Evolutionary conservation across 92 coral and sea anemone genomes (phyloP), one percentile per base, ranked within the genome.

Genomic region (Chrysogorgia sp.): DNA sequence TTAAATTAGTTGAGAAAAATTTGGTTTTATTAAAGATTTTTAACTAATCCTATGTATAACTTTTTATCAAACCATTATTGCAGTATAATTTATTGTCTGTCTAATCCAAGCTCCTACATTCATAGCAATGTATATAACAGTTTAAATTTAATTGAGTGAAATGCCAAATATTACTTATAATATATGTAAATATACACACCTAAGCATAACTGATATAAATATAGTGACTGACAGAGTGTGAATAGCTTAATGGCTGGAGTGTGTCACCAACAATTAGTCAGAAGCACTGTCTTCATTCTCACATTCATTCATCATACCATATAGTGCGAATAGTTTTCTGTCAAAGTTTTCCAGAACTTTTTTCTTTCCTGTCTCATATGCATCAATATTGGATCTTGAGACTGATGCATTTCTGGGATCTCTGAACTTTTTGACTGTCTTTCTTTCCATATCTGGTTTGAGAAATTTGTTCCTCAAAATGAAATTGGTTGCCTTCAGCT

Each of bases 401-500:
- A 67, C 10, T 25, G 23, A 43, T 12, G 58, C 26, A 0, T 67
- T 67, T 24, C 6, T 43, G 19, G 56, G 57, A 67, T 34, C 57
- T 15, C 53, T 31, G 40, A 67, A 67, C 24, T 67, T 67, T 22
- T 20, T 14, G 20, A 67, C 57, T 0, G 15, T 40, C 49, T 67
- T 74, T 30, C 50, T 60, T 25, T 10, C 32, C 26, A 0, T 1
- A 21, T 40, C 21, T 31, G 82, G 58, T 14, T 35, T 35, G 58
- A 76, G 82, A 50, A 59, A 37, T 15, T 60, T 76, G 22, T 3
- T 4, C 40, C 21, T 60, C 69, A 76, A 50, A 2, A 76, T 30
- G 41, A 76, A 76, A 17, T 48, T 25, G 58, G 75, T 74, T 7
- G 83, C 90, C 49, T 87, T 87, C 10, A 86, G 40, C 74, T 82